phyloP scores from a whole-genome alignment of 2,888 invertebrate genomes.

The Eudemis profundana region DNA sequence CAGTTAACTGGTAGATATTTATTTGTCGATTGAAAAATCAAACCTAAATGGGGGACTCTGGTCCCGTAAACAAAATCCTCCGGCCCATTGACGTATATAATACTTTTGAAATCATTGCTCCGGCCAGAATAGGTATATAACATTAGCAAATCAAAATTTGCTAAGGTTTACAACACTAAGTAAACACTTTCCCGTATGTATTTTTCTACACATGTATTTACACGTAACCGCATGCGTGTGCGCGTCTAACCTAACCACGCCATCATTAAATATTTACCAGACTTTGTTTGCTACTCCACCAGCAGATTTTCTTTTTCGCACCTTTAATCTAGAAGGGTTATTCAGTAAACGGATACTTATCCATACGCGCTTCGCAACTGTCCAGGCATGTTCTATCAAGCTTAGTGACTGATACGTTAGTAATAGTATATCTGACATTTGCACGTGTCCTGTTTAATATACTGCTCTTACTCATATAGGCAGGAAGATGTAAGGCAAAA shows the following conservation, averaged over 20 bases:
- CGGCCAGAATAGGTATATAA: too few relatives aligned
- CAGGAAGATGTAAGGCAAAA: constrained; percentile 53
- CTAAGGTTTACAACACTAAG: not conserved
- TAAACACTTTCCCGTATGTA: constrained; percentile 15
- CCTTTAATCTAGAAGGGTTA: constrained; percentile 3
- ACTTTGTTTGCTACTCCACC: constrained; percentile 9
- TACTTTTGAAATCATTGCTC: too few relatives aligned
- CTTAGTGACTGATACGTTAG: constrained; percentile 17
- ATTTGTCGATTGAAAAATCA: too few relatives aligned
- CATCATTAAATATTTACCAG: constrained; percentile 30
- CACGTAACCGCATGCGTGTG: constrained; percentile 30
- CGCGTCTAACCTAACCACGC: constrained; percentile 9
- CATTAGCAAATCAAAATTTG: not conserved
- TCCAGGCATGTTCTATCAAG: constrained; percentile 6
- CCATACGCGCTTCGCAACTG: not conserved
- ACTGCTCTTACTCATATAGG: constrained; percentile 32
- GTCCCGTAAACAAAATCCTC: too few relatives aligned
- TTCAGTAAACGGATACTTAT: not conserved
- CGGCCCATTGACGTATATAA: too few relatives aligned
- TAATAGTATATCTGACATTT: constrained; percentile 19
- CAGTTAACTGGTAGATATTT: too few relatives aligned
- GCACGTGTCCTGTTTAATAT: constrained; percentile 48
- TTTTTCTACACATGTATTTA: constrained; percentile 21
- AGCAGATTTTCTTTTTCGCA: constrained; percentile 15
- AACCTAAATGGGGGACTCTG: too few relatives aligned